Percentiles rank a stretch among this genome's conserved stretches.
phyloP scores from a whole-genome alignment of 2,888 invertebrate species.

The Megastigmus dorsalis region DNA sequence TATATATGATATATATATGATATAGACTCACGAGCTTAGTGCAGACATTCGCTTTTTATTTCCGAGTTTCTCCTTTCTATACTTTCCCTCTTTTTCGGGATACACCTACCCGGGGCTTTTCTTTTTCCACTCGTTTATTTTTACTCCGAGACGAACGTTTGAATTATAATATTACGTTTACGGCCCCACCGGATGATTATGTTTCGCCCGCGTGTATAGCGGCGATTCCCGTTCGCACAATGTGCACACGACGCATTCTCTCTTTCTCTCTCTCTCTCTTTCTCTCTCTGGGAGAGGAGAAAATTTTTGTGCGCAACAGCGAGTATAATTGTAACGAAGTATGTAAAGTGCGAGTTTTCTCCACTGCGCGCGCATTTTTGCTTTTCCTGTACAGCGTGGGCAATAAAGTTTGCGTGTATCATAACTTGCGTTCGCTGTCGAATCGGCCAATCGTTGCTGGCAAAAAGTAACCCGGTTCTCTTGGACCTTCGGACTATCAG shows the following conservation, averaged over 20 bases:
- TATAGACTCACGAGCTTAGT: no score
- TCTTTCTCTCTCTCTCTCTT: no score
- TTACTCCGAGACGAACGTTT: no score
- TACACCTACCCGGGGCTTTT: not conserved
- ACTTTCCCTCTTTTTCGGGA: constrained; percentile 31
- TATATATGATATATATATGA: no score
- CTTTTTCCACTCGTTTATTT: constrained; percentile 7
- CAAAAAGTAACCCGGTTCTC: not conserved
- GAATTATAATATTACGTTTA: constrained; percentile 24
- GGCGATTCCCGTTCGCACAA: constrained; percentile 4
- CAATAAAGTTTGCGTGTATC: no score
- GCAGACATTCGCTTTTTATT: not conserved
- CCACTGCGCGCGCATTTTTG: constrained; percentile 2
- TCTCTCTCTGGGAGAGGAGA: not conserved
- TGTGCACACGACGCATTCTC: not conserved
- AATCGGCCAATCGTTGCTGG: not conserved
- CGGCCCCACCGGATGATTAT: constrained; percentile 26
- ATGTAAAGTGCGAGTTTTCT: constrained; percentile 31
- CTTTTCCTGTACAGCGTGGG: not conserved
- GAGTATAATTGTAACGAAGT: constrained; percentile 17
- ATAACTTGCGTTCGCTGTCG: constrained; percentile 1
- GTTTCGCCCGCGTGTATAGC: not conserved
- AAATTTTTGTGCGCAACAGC: constrained; percentile 12
- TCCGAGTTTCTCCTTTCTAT: constrained; percentile 18
- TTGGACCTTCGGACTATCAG: no score